These are phyloP conservation scores for Scaptomyza parva DNA, from an alignment of 2,888 invertebrate species.

Conservation along the genomic window DNA sequence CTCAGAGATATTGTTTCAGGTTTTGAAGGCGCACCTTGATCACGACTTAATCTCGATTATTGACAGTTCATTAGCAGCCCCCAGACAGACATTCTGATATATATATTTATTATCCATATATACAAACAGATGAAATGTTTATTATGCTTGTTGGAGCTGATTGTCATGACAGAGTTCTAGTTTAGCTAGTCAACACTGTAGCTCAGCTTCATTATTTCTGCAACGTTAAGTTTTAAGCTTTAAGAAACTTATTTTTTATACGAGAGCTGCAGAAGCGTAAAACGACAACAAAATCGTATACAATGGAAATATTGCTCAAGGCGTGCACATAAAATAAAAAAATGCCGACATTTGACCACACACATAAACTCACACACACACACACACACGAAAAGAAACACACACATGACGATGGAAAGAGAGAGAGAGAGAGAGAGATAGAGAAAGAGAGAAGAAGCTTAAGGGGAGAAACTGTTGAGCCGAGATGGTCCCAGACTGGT, in stretches of 20 bases:
- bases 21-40: slow-evolving; percentile 61
- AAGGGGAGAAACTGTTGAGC: slow-evolving; percentile 58
- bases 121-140: slow-evolving; percentile 30
- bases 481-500: slow-evolving; percentile 78
- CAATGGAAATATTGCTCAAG: slow-evolving; percentile 75
- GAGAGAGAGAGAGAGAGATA: slow-evolving; percentile 1
- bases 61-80: slow-evolving; percentile 72
- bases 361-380: slow-evolving; percentile 40
- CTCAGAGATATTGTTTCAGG: slow-evolving; percentile 27
- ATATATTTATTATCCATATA: slow-evolving; percentile 11
- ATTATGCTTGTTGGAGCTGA: slow-evolving; percentile 18
- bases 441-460: neutral
- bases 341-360: slow-evolving; percentile 78
- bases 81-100: slow-evolving; percentile 34
- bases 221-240: slow-evolving; percentile 65
- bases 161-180: slow-evolving; percentile 22
- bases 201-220: slow-evolving; percentile 64
- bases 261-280: slow-evolving; percentile 55
- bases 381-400: no score
- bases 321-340: slow-evolving; percentile 70
- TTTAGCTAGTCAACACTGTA: neutral
- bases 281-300: slow-evolving; percentile 38
- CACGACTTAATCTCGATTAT: slow-evolving; percentile 75
- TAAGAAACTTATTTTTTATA: slow-evolving; percentile 26
- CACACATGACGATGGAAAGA: slow-evolving; percentile 4